A percentile compares a stretch with the other conserved stretches of the same genome.
These are phyloP conservation scores for Metaphire vulgaris DNA, from an alignment of 1,140 invertebrate genomes.

Conservation along the genomic window DNA sequence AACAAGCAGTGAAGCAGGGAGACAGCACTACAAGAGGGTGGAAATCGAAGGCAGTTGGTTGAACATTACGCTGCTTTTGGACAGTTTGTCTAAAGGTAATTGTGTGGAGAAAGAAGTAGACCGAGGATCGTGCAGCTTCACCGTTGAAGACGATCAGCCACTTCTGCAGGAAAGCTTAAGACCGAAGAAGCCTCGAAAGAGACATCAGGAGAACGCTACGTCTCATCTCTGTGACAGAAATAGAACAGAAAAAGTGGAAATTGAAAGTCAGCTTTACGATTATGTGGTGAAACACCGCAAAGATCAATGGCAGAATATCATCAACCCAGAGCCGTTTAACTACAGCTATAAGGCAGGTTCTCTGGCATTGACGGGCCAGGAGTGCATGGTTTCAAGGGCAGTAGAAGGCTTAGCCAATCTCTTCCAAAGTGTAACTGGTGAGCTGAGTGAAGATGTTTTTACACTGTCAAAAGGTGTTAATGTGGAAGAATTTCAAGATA, in stretches of 20 bases:
- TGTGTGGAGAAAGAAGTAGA: too few relatives aligned
- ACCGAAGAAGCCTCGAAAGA: too few relatives aligned
- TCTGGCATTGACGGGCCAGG: background rate
- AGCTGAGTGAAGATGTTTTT: background rate
- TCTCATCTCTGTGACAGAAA: background rate
- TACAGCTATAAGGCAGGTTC: background rate
- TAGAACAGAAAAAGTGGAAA: background rate
- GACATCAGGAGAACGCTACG: too few relatives aligned
- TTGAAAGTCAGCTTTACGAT: background rate
- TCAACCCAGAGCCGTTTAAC: background rate
- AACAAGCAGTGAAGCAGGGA: too few relatives aligned
- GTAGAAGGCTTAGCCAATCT: background rate
- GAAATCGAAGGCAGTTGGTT: too few relatives aligned
- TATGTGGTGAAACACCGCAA: background rate
- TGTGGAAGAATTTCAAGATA: background rate
- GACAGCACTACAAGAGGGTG: too few relatives aligned
- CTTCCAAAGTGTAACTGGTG: background rate
- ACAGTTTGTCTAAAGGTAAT: too few relatives aligned
- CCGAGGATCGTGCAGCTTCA: too few relatives aligned
- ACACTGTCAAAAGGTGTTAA: background rate
- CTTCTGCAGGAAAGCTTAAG: too few relatives aligned
- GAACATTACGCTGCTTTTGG: too few relatives aligned
- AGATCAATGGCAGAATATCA: background rate
- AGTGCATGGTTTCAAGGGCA: background rate
- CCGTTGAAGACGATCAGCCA: too few relatives aligned